Evolutionary conservation across 1,140 invertebrate genomes (phyloP).

Genomic region (Zaprionus vittiger): DNA sequence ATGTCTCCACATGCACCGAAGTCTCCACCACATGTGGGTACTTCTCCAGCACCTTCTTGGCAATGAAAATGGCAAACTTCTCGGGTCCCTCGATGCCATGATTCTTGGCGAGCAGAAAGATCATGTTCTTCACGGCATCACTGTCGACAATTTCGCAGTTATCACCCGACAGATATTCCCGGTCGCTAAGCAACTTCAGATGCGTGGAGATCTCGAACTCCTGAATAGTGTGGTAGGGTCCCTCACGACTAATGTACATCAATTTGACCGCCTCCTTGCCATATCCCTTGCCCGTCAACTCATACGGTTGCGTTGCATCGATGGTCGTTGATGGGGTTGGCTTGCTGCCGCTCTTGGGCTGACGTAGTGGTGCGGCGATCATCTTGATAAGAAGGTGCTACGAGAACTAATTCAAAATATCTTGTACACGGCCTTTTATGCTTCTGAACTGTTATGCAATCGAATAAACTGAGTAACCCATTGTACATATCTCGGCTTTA

Average conservation of each 20-base stretch:
- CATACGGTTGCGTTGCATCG: constrained; percentile 81
- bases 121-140: constrained; percentile 92
- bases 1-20: constrained; percentile 88
- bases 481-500: neutral
- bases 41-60: constrained; percentile 89
- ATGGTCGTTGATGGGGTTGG: neutral
- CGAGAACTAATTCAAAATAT: neutral
- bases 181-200: constrained; percentile 88
- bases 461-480: neutral
- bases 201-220: constrained; percentile 90
- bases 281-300: constrained; percentile 89
- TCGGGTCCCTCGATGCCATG: constrained; percentile 90
- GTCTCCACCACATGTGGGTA: constrained; percentile 89
- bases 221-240: constrained; percentile 88
- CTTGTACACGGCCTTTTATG: neutral
- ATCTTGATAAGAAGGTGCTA: neutral
- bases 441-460: neutral
- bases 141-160: constrained; percentile 90
- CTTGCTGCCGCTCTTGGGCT: neutral
- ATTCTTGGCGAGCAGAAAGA: constrained; percentile 90
- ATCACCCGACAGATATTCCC: constrained; percentile 87
- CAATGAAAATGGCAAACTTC: constrained; percentile 89
- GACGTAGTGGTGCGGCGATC: neutral
- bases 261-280: constrained; percentile 91
- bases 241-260: constrained; percentile 88